These are phyloP conservation scores for Subacronicta megacephala DNA, from an alignment of 2,888 invertebrate species.

Conservation along the genomic window DNA sequence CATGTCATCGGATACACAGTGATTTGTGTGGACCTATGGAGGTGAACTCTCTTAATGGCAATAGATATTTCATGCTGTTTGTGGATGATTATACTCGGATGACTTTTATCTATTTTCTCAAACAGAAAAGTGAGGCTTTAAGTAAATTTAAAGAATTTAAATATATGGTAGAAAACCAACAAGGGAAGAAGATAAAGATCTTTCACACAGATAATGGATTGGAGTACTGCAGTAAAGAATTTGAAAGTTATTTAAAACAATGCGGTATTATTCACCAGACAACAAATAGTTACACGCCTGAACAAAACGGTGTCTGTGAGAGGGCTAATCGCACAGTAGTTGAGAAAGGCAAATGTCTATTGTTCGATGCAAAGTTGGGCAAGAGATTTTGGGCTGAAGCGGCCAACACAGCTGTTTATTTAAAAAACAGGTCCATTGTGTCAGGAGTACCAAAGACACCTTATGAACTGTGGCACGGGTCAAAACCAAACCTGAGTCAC, in stretches of 20 bases:
- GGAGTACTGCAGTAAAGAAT: background rate
- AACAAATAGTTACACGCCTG: constrained; percentile 11
- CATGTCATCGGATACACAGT: constrained; percentile 11
- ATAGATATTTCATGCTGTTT: constrained; percentile 23
- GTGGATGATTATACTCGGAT: constrained; percentile 27
- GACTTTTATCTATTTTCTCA: constrained; percentile 22
- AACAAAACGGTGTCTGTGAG: constrained; percentile 14
- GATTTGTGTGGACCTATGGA: constrained; percentile 23
- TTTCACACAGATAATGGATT: constrained; percentile 5
- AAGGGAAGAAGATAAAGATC: background rate
- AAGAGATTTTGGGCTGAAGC: constrained; percentile 16
- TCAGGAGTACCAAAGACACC: constrained; percentile 6
- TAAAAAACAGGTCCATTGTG: constrained; percentile 8
- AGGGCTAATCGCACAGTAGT: constrained; percentile 6
- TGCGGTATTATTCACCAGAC: constrained; percentile 12
- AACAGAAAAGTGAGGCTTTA: constrained; percentile 10
- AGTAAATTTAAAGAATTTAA: too few species aligned
- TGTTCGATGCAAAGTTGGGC: constrained; percentile 5
- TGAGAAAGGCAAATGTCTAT: constrained; percentile 1
- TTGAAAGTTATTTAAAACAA: background rate
- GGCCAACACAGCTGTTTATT: constrained; percentile 10
- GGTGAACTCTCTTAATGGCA: constrained; percentile 7
- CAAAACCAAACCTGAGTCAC: constrained; percentile 21
- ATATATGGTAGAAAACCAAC: constrained; percentile 7
- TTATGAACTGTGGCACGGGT: constrained; percentile 13